A percentile compares a stretch with the other conserved stretches of the same genome.
Conservation (phyloP, 1,140 invertebrate species). For the Stratiolaelaps scimitus region DNA sequence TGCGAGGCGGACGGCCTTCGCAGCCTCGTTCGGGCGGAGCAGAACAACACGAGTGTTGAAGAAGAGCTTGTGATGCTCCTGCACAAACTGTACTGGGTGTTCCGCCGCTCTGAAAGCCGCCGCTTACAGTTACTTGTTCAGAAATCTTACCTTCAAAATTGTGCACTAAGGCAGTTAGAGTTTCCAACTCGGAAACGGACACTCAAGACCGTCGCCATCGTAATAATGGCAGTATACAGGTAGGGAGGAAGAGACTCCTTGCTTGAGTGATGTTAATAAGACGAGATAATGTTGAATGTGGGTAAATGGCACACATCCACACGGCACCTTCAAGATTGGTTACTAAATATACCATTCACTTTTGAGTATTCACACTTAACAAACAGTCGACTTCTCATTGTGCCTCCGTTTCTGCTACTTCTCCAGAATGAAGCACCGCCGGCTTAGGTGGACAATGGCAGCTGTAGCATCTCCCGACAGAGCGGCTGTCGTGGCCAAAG, state of each 20-base stretch:
- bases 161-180: conserved; percentile 4
- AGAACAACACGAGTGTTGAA: background rate
- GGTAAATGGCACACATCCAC: too few species aligned
- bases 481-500: conserved; percentile 1
- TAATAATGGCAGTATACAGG: conserved; percentile 23
- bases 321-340: too few species aligned
- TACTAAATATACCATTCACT: too few species aligned
- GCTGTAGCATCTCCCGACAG: conserved; percentile 5
- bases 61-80: background rate
- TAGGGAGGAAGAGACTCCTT: background rate
- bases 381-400: too few species aligned
- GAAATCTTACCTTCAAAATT: conserved; percentile 16
- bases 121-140: conserved; percentile 17
- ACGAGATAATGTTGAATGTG: too few species aligned
- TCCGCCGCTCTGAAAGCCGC: conserved; percentile 18
- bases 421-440: conserved; percentile 19
- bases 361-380: too few species aligned
- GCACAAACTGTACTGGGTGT: conserved; percentile 22
- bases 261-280: too few species aligned
- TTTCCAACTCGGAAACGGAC: background rate
- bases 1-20: background rate
- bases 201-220: conserved; percentile 8
- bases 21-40: background rate
- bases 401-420: background rate
- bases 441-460: conserved; percentile 19